These are phyloP conservation scores for Dusona sp. DNA, from an alignment of 2,888 invertebrate species.

Conservation along the genomic window DNA sequence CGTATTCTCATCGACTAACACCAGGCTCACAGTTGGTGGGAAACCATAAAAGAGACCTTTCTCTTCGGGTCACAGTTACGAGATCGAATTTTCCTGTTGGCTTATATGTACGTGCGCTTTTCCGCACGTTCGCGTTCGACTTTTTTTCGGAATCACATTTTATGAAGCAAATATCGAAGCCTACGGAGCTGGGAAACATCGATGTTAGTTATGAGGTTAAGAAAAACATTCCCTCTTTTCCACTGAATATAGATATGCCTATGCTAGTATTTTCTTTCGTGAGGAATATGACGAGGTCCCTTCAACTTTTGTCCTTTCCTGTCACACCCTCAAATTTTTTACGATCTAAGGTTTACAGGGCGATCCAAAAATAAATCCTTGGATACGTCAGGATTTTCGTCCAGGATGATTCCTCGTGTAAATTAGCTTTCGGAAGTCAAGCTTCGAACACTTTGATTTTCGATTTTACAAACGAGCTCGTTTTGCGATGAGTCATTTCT, in stretches of 20 bases:
- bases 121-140: slow-evolving; percentile 30
- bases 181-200: slow-evolving; percentile 41
- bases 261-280: slow-evolving; percentile 16
- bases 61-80: slow-evolving; percentile 24
- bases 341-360: slow-evolving; percentile 16
- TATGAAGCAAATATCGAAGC: slow-evolving; percentile 58
- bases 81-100: slow-evolving; percentile 35
- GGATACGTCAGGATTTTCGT: background rate
- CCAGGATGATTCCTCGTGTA: background rate
- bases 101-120: slow-evolving; percentile 43
- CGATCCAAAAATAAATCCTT: slow-evolving; percentile 1
- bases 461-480: background rate
- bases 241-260: background rate
- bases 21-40: slow-evolving; percentile 17
- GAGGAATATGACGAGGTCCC: slow-evolving; percentile 18
- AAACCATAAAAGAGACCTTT: slow-evolving; percentile 47
- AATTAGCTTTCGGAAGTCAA: background rate
- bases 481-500: too few species aligned
- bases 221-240: slow-evolving; percentile 48
- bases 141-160: slow-evolving; percentile 49
- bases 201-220: slow-evolving; percentile 49
- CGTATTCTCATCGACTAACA: slow-evolving; percentile 34
- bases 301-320: slow-evolving; percentile 55
- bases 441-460: background rate
- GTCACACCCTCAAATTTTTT: slow-evolving; percentile 59